phyloP scores from a whole-genome alignment of 23 tunicate genomes.

The Oikopleura albicans region DNA sequence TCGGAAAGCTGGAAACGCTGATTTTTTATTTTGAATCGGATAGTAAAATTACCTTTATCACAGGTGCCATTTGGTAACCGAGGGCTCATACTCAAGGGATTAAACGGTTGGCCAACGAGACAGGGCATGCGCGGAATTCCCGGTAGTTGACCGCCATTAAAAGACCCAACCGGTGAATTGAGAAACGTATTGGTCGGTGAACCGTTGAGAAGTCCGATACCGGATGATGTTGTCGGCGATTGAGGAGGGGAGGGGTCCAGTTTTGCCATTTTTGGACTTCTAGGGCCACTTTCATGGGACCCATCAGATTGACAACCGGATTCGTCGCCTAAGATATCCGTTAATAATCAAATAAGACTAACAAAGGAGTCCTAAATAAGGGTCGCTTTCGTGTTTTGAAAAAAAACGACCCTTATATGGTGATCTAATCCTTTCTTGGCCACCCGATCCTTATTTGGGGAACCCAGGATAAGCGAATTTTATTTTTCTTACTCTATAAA shows the following conservation, averaged over 20 bases:
- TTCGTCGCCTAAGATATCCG: slow-evolving; percentile 13
- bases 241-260: neutral
- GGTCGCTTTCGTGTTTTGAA: too few relatives aligned
- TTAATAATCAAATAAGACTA: too few relatives aligned
- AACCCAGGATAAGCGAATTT: too few relatives aligned
- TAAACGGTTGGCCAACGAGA: neutral
- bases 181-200: neutral
- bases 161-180: neutral
- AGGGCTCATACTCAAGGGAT: neutral
- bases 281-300: neutral
- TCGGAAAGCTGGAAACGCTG: too few relatives aligned
- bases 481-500: too few relatives aligned
- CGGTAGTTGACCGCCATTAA: neutral
- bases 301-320: neutral
- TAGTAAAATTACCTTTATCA: neutral
- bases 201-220: neutral
- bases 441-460: too few relatives aligned
- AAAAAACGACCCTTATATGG: too few relatives aligned
- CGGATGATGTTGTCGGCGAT: neutral
- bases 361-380: too few relatives aligned
- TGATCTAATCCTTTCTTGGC: too few relatives aligned
- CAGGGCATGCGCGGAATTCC: neutral
- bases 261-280: neutral
- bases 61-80: neutral
- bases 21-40: too few relatives aligned